phyloP scores from a whole-genome alignment of 1,140 invertebrate species.

The Brachionus angularis region DNA sequence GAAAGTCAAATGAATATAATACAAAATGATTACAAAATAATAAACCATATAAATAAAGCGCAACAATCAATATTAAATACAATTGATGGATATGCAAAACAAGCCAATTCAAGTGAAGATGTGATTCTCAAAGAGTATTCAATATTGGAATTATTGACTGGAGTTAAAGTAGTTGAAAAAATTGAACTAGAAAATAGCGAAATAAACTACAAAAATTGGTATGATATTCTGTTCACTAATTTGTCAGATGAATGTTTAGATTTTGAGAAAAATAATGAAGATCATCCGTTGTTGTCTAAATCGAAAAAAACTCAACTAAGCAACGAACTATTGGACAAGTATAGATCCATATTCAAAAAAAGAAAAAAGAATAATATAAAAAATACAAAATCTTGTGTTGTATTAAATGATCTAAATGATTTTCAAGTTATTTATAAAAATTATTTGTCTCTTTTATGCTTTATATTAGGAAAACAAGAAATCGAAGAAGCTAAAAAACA shows the following conservation, averaged over 20 bases:
- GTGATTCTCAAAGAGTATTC: not conserved
- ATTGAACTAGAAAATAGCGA: not conserved
- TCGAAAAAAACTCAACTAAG: not conserved
- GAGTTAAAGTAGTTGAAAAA: slow-evolving; percentile 7
- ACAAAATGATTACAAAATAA: slow-evolving; percentile 29
- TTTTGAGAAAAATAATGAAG: slow-evolving; percentile 7
- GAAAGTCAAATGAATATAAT: slow-evolving; percentile 36
- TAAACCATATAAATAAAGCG: slow-evolving; percentile 21
- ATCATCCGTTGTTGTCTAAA: slow-evolving; percentile 13
- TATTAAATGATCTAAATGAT: slow-evolving; percentile 21
- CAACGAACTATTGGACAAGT: slow-evolving; percentile 18
- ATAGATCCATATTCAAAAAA: slow-evolving; percentile 37
- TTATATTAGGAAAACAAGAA: slow-evolving; percentile 23
- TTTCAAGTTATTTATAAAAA: slow-evolving; percentile 2
- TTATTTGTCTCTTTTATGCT: slow-evolving; percentile 16
- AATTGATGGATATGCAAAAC: slow-evolving; percentile 13
- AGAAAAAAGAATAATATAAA: not conserved
- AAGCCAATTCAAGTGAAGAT: slow-evolving; percentile 1
- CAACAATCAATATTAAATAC: not conserved
- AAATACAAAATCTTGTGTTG: not conserved
- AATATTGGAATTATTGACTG: slow-evolving; percentile 19
- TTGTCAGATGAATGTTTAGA: slow-evolving; percentile 20
- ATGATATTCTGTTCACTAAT: slow-evolving; percentile 15
- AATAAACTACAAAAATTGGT: not conserved
- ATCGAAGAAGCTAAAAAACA: slow-evolving; percentile 41